Base-by-base conservation (phyloP, 2,888 invertebrate genomes). In the Temnothorax rugatulus region DNA sequence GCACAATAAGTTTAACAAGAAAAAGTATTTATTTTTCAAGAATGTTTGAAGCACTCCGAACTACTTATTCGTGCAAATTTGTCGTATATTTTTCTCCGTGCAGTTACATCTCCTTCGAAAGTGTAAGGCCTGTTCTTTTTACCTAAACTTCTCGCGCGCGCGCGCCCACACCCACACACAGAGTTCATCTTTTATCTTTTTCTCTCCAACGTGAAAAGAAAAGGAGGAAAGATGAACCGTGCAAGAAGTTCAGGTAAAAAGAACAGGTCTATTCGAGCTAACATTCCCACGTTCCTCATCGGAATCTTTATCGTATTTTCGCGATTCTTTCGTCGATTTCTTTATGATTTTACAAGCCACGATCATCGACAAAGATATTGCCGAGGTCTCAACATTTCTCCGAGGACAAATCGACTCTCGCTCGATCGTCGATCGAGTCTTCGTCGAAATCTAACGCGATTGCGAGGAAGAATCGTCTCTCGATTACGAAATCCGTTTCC, bases 401-500 rank as follows among this genome's bases (percentile, higher is more conserved):
- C n/a, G n/a, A 73, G 9, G 21, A 21, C 15, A 54, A 29, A 29
- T 8, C 8, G 7, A 11, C 4, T 4, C 5, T 34, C 7, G 34
- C 34, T 34, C 34, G 57, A 59, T 41, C 7, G 11, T 25, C 38
- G 7, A 15, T 15, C 11, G 13, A 7, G 44, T 29, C n/a, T n/a
- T 11, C 9, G 9, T 75, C 9, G 38, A 61, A 74, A 64, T 63
- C n/a, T n/a, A 63, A 8, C 71, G 71, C 47, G 47, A 47, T 61
- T 29, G 29, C 75, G 29, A 75, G 63, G 41, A 54, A 44, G 41
- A 29, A 29, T 29, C 29, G 7, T 5, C 41, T 25, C 13, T 9
- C 25, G 25, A 29, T 41, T 68, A 41, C 18, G 59, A 64, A 68
- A 77, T 41, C n/a, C 25, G 34, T 18, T 76, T 50, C 34, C 64